These are phyloP conservation scores for Volucella bombylans DNA, from an alignment of 2,888 invertebrate species.

Conservation along the genomic window DNA sequence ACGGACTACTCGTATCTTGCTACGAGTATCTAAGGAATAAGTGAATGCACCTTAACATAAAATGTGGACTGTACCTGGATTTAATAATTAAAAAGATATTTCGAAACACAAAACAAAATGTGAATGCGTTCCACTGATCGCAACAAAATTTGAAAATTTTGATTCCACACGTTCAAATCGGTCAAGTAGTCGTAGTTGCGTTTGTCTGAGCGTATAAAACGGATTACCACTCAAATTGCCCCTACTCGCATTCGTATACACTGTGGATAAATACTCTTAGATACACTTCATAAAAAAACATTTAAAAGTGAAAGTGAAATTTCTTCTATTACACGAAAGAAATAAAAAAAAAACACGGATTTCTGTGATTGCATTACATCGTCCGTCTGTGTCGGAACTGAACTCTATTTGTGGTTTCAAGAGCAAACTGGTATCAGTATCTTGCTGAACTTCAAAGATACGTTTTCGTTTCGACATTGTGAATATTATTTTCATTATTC, in stretches of 20 bases:
- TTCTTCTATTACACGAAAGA: constrained; percentile 64
- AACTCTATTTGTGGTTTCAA: constrained; percentile 66
- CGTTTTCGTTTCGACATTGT: constrained; percentile 48
- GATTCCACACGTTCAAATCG: constrained; percentile 49
- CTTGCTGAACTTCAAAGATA: constrained; percentile 72
- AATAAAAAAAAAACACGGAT: constrained; percentile 3
- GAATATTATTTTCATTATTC: constrained; percentile 17
- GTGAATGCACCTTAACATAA: constrained; percentile 34
- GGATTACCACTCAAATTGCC: constrained; percentile 51
- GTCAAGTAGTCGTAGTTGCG: constrained; percentile 14
- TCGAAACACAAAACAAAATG: constrained; percentile 67
- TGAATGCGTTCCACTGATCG: constrained; percentile 65
- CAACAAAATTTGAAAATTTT: constrained; percentile 25
- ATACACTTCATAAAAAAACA: constrained; percentile 27
- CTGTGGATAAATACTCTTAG: constrained; percentile 33
- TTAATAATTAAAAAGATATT: constrained; percentile 45
- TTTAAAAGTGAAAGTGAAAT: constrained; percentile 74
- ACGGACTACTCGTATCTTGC: neutral
- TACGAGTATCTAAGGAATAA: constrained; percentile 6
- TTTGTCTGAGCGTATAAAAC: constrained; percentile 51
- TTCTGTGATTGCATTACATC: constrained; percentile 58
- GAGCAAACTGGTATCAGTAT: constrained; percentile 67
- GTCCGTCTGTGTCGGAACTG: constrained; percentile 32
- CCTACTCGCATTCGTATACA: constrained; percentile 8
- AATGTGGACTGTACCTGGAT: constrained; percentile 33